Conservation (phyloP, 2,113 vertebrate species). For the Onychostruthus taczanowskii region DNA sequence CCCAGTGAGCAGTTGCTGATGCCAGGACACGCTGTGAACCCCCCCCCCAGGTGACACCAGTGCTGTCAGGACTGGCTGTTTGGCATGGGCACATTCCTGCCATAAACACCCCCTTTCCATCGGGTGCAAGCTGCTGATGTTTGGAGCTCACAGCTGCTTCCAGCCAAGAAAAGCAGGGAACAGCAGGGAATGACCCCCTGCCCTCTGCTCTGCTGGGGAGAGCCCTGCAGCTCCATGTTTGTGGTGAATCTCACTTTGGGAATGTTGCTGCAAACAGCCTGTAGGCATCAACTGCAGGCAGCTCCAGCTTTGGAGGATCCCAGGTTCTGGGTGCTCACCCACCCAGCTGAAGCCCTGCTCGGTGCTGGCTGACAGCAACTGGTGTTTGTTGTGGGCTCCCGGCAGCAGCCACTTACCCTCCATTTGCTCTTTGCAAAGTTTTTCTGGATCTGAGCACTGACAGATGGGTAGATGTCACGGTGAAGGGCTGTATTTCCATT, state of each 20-base stretch:
- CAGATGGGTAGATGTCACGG: constrained; percentile 86
- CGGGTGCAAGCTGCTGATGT: neutral
- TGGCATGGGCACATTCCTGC: neutral
- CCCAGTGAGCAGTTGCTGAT: rapidly evolving
- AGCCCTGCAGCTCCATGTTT: rapidly evolving
- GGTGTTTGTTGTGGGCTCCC: neutral
- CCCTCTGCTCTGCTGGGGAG: neutral
- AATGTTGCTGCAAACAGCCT: neutral
- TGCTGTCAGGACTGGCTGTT: rapidly evolving
- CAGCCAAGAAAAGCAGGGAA: neutral
- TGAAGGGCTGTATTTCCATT: constrained; percentile 84
- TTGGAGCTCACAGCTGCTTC: neutral
- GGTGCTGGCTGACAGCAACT: neutral
- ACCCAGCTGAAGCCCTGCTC: neutral
- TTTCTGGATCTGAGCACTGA: constrained; percentile 90
- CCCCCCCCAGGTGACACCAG: neutral
- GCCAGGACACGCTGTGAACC: neutral
- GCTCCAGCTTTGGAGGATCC: neutral
- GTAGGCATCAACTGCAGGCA: rapidly evolving
- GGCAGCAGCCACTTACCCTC: constrained; percentile 77
- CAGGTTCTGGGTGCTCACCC: neutral
- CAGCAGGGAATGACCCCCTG: neutral
- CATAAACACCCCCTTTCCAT: rapidly evolving
- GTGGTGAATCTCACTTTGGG: neutral
- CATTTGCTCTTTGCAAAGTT: constrained; percentile 93